A percentile compares a stretch with the other conserved stretches of the same genome.
These are phyloP conservation scores for Xylocopa sonorina DNA, from an alignment of 1,140 invertebrate species.

Conservation along the genomic window DNA sequence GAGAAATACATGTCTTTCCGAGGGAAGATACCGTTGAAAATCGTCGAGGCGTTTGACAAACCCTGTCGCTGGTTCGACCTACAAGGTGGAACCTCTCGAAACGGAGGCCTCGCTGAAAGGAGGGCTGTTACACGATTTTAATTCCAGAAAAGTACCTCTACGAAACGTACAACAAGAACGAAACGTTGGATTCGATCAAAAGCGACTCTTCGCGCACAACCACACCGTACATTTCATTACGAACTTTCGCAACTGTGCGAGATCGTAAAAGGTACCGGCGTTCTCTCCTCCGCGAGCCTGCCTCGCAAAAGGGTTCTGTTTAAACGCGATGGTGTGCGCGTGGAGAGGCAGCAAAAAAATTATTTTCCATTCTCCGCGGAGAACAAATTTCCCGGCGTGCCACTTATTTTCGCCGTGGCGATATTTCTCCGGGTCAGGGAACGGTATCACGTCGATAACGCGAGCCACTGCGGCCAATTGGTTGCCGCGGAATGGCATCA, in stretches of 20 bases:
- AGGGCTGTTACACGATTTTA: background rate
- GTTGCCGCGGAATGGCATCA: background rate
- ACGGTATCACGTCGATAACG: constrained; percentile 34
- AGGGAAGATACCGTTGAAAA: background rate
- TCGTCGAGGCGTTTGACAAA: background rate
- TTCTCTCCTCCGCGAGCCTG: too few relatives aligned
- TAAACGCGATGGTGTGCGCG: too few relatives aligned
- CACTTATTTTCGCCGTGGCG: constrained; percentile 19
- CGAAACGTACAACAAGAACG: too few relatives aligned
- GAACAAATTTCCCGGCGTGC: constrained; percentile 9
- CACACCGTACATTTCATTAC: too few relatives aligned
- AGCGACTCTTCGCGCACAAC: too few relatives aligned
- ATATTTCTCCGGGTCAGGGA: constrained; percentile 23
- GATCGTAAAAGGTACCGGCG: too few relatives aligned
- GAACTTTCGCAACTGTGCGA: too few relatives aligned
- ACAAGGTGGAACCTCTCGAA: background rate
- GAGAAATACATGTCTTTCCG: background rate
- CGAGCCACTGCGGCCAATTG: constrained; percentile 6
- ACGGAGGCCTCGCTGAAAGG: background rate
- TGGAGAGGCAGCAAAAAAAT: constrained; percentile 10
- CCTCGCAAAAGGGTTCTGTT: too few relatives aligned
- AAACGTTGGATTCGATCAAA: too few relatives aligned
- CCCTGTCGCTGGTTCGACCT: background rate
- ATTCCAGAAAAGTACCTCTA: too few relatives aligned
- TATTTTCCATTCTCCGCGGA: background rate